Conservation (phyloP, 2,888 invertebrate species). For the Parnassius apollo region DNA sequence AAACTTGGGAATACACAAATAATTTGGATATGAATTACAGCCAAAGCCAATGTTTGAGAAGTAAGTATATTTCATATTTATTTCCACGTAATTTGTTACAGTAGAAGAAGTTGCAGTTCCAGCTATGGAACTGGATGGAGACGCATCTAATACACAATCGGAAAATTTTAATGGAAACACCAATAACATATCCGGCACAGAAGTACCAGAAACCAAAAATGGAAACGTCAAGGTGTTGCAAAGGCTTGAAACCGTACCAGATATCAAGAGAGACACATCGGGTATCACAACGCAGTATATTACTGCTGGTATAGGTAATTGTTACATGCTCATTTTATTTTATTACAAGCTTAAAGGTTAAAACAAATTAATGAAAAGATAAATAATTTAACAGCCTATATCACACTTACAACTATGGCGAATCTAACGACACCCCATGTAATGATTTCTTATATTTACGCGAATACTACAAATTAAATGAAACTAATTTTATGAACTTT, state of each 20-base stretch:
- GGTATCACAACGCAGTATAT: constrained; percentile 75
- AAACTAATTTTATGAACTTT: too few species aligned
- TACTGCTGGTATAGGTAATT: constrained; percentile 66
- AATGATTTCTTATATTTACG: too few species aligned
- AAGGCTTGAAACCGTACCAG: constrained; percentile 67
- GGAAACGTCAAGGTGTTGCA: constrained; percentile 54
- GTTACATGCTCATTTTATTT: too few species aligned
- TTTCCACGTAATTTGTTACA: neutral
- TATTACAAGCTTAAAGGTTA: too few species aligned
- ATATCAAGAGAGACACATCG: constrained; percentile 70
- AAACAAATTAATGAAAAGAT: too few species aligned
- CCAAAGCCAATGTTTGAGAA: neutral
- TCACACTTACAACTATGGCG: too few species aligned
- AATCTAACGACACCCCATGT: too few species aligned
- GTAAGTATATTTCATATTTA: too few species aligned
- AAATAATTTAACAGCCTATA: too few species aligned
- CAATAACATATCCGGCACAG: constrained; percentile 3
- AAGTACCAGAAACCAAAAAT: constrained; percentile 40
- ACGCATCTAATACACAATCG: neutral
- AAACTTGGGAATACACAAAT: neutral
- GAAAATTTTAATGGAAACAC: constrained; percentile 12
- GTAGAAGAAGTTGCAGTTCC: neutral
- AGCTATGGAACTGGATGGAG: neutral
- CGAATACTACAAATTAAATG: too few species aligned
- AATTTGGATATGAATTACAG: neutral